A percentile compares a stretch with the other conserved stretches of the same genome.
phyloP scores from a whole-genome alignment of 2,113 vertebrate species.

The Gallinago paraguaiae region DNA sequence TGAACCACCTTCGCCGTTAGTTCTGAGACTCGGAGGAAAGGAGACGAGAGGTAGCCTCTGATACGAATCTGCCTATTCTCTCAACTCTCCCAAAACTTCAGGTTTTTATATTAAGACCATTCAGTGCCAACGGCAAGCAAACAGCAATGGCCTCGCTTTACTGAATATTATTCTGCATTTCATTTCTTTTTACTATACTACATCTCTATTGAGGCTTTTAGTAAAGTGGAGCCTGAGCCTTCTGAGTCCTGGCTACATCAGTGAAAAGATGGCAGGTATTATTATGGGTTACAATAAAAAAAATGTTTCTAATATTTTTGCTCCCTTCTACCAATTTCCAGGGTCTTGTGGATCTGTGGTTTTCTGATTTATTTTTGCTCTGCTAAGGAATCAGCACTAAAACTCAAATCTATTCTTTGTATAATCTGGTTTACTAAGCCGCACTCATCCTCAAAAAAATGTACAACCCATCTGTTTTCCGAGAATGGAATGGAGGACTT shows the following conservation, averaged over 20 bases:
- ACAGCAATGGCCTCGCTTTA: neutral
- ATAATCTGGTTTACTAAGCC: neutral
- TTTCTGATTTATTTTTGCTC: neutral
- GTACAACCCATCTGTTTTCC: neutral
- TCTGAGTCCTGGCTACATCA: neutral
- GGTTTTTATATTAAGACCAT: neutral
- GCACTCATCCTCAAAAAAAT: neutral
- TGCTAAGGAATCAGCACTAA: neutral
- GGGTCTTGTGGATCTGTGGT: neutral
- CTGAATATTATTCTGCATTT: neutral
- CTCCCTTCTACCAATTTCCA: neutral
- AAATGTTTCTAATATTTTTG: neutral
- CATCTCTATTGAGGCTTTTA: neutral
- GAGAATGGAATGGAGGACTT: neutral
- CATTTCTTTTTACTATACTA: neutral
- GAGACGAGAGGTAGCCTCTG: neutral
- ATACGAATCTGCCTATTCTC: neutral
- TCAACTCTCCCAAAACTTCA: neutral
- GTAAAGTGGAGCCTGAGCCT: neutral
- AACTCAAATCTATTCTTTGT: neutral
- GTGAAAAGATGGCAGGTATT: neutral
- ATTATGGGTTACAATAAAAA: neutral
- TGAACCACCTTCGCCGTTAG: slow-evolving; percentile 28
- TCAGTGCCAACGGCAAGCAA: neutral
- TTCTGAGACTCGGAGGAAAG: neutral